Evolutionary conservation across 2,888 invertebrate species (phyloP).

Genomic region (Tanaodytes sp.): DNA sequence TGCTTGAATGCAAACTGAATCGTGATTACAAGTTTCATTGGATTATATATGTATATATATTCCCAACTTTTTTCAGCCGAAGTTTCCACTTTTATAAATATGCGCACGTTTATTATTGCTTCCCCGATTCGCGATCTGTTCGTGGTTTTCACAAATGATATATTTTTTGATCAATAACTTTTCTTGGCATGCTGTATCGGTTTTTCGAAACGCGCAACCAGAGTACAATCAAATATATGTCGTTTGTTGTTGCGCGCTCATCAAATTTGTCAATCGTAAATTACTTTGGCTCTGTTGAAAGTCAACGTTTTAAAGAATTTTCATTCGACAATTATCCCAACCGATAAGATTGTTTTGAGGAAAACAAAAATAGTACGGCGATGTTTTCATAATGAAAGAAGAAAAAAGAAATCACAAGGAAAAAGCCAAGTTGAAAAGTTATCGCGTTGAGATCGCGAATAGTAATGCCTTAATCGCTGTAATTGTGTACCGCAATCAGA

Average conservation of each 20-base stretch:
- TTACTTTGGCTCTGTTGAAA: too few species aligned
- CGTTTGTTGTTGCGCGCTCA: too few species aligned
- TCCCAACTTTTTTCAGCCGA: constrained; percentile 48
- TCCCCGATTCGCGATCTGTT: constrained; percentile 51
- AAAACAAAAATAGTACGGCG: too few species aligned
- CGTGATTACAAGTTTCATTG: constrained; percentile 53
- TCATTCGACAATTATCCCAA: too few species aligned
- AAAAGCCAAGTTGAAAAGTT: constrained; percentile 30
- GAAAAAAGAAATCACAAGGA: too few species aligned
- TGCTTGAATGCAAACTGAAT: constrained; percentile 56
- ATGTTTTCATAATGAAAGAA: too few species aligned
- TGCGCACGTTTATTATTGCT: constrained; percentile 53
- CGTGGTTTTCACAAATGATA: constrained; percentile 34
- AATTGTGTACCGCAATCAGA: constrained; percentile 53
- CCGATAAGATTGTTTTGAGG: too few species aligned
- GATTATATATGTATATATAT: constrained; percentile 51
- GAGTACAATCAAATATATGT: too few species aligned
- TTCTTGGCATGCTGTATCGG: constrained; percentile 27
- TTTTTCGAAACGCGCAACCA: neutral
- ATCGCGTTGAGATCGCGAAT: constrained; percentile 51
- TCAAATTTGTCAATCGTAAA: too few species aligned
- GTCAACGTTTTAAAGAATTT: too few species aligned
- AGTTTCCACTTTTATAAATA: constrained; percentile 55
- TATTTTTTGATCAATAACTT: constrained; percentile 42
- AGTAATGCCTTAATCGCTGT: constrained; percentile 49